Base-by-base conservation (phyloP, 2,888 invertebrate genomes). In the Eurytoma californica region DNA sequence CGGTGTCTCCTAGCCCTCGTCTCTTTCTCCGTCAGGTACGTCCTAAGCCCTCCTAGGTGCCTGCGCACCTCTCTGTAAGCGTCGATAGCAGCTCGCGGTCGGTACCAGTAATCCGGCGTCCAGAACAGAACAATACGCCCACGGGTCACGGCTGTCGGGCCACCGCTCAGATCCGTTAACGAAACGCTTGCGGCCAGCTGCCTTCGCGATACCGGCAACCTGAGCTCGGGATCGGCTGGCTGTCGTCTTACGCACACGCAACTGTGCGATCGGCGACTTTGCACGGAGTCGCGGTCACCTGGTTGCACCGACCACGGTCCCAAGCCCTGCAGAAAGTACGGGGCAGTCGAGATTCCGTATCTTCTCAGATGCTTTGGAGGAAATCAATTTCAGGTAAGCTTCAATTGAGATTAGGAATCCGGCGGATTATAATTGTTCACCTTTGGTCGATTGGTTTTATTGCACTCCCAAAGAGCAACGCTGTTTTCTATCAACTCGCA, bases 91-190 rank as follows among this genome's bases (percentile, higher is more conserved):
- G 91, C 89, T 80, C 90, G 87, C 0, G 92, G 92, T 63, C 92
- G 85, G 83, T 92, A 92, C 92, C 91, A 92, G 83, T 92, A 92
- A 53, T 92, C 91, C 0, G 92, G 91, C 0, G 92, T 92, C 92
- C 92, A 93, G 83, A 92, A 93, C 4, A 92, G 86, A 20, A 92
- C 86, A 0, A 91, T 87, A 0, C 90, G 90, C 30, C 87, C 86
- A 82, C 83, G 84, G 3, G 83, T 81, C 3, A 83, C 72, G 0
- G 84, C 70, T 0, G 82, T 51, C 3, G 30, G 2, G 4, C 16
- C 61, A 3, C 30, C 7, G 58, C 14, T 60, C 7, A 80, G 24
- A 2, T 77, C 86, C 39, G 91, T 90, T 81, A 90, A 89, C 2
- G 92, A 92, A 13, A 92, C 86, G 20, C 92, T 91, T 4, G 91